Base-by-base conservation (phyloP, 2,797 vertebrate genomes). In the Tangara arthus region DNA sequence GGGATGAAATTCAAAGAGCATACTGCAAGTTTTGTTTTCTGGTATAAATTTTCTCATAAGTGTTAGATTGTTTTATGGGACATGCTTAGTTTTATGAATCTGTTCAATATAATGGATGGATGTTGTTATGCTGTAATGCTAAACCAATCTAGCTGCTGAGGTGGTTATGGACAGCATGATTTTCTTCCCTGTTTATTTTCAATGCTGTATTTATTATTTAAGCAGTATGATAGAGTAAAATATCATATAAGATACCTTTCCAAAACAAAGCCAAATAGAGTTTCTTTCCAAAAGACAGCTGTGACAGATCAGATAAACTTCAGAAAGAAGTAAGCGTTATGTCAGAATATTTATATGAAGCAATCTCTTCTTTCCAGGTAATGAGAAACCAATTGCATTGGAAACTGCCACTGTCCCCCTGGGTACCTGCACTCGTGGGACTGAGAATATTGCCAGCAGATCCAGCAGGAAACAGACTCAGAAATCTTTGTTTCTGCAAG, bases 141-240 rank as follows among this genome's bases (percentile, higher is more conserved):
- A 56, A 94, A 63, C 77, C 73, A 70, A 27, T 80, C 85, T 56
- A 90, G 76, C 70, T 37, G 22, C 70, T 70, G 76, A 87, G 80
- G 50, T 91, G 70, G 77, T 91, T 94, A 94, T 65, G 87, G 68
- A 89, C 71, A 56, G 77, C 56, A 85, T 15, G 20, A 41, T 77
- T 93, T 91, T 69, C 37, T 68, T 65, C 61, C 72, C 84, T 78
- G 47, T 79, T 88, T 82, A 94, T 84, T 93, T 90, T 57, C 89
- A 89, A 37, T 71, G 77, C 22, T 90, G 75, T 87, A 87, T 94
- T 93, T 93, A 91, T 94, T 96, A 91, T 89, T 95, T 89, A 92
- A 91, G 63, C 37, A 41, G 57, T 57, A 35, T 50, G 49, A 77
- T 91, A 82, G 50, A 71, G 63, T 77, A 87, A 96, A 91, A 89